Evolutionary conservation across 2,113 vertebrate species (phyloP), one percentile per base, ranked within the genome.

Genomic region (Hippocampus zosterae): DNA sequence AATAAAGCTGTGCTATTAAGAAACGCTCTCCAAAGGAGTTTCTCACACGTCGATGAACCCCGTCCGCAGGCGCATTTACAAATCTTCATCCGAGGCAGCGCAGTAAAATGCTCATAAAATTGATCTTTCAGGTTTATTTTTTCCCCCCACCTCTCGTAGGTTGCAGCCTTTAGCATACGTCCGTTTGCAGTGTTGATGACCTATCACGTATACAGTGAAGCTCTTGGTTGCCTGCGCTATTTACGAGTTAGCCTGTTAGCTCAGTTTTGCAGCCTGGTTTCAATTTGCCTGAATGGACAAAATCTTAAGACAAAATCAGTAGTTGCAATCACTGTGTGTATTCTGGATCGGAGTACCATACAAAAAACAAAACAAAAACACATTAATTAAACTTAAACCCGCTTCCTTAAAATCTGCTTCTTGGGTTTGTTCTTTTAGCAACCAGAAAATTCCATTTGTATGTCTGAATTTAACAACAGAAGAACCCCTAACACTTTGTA

Each of bases 1-100:
- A 81, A 83, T 68, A 77, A 76, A 76, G 56, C 65, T 15, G 41
- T 62, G 67, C 69, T 74, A 81, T 80, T 84, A 81, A 71, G 56
- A 78, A 81, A 68, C 25, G 65, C 71, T 72, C 78, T 81, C 59
- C 8, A n/a, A 52, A 72, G 40, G 72, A 65, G 67, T 74, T 74
- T 69, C 65, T 68, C 63, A 74, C 69, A 73, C 74, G 75, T 15
- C 67, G 60, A 61, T 19, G 9, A 77, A 64, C 46, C 21, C 11
- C 6, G 60, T 70, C 72, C 7, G 29, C 15, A 12, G 40, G 3
- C 19, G 13, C 44, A 25, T 16, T 52, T 61, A 67, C 8, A 33
- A 66, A 76, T 53, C 57, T 68, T 64, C 42, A 21, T 19, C 42
- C 7, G 1, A 42, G 42, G 44, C 57, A 60, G 11, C 57, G 13